Evolutionary conservation across 2,797 vertebrate species (phyloP), one percentile per base, ranked within the genome.

Genomic region (Todus mexicanus): DNA sequence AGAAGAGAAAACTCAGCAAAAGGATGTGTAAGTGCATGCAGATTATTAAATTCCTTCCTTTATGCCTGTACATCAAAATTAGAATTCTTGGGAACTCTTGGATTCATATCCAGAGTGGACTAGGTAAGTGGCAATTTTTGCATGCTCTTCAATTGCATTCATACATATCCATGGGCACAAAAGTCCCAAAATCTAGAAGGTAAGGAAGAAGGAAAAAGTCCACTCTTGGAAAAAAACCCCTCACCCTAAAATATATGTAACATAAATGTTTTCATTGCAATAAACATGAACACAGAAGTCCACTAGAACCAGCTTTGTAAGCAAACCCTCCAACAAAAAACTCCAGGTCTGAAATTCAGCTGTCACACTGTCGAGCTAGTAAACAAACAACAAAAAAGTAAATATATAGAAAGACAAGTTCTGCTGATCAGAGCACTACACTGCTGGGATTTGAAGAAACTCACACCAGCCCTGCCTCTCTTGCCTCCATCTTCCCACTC

Each of bases 1-100:
- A 86, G 69, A 93, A 87, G 27, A 82, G 42, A 93, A 95, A 92
- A 83, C 50, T 83, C 71, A 93, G 82, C 71, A 80, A 93, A 94
- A 92, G 59, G 76, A 75, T 61, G n/a, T 76, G 60, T 63, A 95
- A 83, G 9, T 57, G 47, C 47, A 84, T 33, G 54, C 40, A 76
- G 51, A 35, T 63, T 56, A 79, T 84, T 80, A 37, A 60, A 65
- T 57, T 71, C 54, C 22, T 91, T 88, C 56, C 57, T 72, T 94
- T 78, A 48, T 33, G 66, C n/a, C 29, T 50, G 15, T 54, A 40
- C 25, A 75, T 91, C 31, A 43, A 75, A 71, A 79, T 64, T 29
- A 75, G 78, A 93, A 70, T 22, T 54, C 86, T n/a, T 16, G 27
- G 76, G 37, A 90, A 57, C 37, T 68, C 8, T n/a, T 8, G 31